phyloP scores from a whole-genome alignment of 2,888 invertebrate genomes.

The Teleogryllus oceanicus region DNA sequence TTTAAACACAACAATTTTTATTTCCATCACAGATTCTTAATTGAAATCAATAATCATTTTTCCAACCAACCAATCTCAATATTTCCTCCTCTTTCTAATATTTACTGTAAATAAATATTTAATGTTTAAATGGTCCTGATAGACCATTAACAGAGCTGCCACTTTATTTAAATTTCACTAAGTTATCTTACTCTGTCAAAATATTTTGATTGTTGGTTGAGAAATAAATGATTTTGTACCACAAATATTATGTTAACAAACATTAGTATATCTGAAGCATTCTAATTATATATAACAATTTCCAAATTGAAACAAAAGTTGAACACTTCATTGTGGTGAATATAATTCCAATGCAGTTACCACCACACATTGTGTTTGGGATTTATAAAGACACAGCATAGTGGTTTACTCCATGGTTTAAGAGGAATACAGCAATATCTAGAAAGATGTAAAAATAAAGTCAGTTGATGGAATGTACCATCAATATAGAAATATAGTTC shows the following conservation, averaged over 20 bases:
- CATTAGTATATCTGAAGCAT: neutral
- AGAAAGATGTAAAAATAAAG: slow-evolving; percentile 18
- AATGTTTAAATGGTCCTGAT: neutral
- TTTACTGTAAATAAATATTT: neutral
- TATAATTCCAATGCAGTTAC: neutral
- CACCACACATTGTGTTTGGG: neutral
- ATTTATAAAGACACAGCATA: too few species aligned
- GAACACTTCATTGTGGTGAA: neutral
- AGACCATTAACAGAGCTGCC: neutral
- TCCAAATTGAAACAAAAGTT: too few species aligned
- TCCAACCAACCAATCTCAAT: slow-evolving; percentile 1
- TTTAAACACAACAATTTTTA: slow-evolving; percentile 18
- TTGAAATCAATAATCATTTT: neutral
- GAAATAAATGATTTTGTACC: slow-evolving; percentile 7
- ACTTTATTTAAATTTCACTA: neutral
- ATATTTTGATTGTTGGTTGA: neutral
- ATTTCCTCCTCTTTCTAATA: neutral
- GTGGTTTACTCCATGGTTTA: neutral
- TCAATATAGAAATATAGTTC: neutral
- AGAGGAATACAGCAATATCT: neutral
- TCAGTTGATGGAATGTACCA: neutral
- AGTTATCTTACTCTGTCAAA: neutral
- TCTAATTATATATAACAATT: too few species aligned
- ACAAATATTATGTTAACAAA: neutral
- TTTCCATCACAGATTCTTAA: neutral